Evolutionary conservation across 1,140 invertebrate genomes (phyloP), one percentile per base, ranked within the genome.

Genomic region (Diuraphis noxia): DNA sequence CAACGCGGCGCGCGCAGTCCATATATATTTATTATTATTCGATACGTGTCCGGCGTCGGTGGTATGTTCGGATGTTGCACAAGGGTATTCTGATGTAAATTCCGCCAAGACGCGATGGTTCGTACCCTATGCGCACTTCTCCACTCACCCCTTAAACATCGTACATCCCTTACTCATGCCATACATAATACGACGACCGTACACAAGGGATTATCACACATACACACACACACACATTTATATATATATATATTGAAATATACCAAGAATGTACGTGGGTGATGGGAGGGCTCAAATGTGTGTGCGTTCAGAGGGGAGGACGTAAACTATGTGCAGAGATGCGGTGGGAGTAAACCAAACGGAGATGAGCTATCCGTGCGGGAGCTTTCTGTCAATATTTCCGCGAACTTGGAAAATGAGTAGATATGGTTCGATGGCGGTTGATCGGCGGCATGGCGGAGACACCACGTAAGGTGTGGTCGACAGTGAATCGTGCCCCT

Each of bases 1-100:
- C 77, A 34, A 79, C 77, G 21, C 72, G 17, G 34, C 34, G 34
- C 34, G 17, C 30, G n/a, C 17, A 7, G 8, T 21, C 40, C 36
- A 17, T 85, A 85, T 85, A 88, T 88, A 30, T 88, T 88, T 88
- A 88, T 88, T 88, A 72, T 77, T 88, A 88, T 88, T 88, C 87
- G 56, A 88, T 88, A 88, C 56, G 87, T 88, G 87, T 88, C 87
- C 87, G 56, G 38, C 56, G 56, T 72, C 30, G 56, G 56, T 72
- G 30, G 56, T 84, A 40, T 84, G 25, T 41, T 84, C 81, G 30
- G 9, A 43, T 41, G 41, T n/a, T 85, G n/a, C 41, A n/a, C 43
- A 21, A 40, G 38, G 87, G 56, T 41, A 72, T 63, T 77, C 56
- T 72, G 87, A 88, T 88, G 87, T 88, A 72, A 88, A 88, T 88